These are phyloP conservation scores for Condylura cristata DNA, from an alignment of 2,113 vertebrate species.

Conservation along the genomic window DNA sequence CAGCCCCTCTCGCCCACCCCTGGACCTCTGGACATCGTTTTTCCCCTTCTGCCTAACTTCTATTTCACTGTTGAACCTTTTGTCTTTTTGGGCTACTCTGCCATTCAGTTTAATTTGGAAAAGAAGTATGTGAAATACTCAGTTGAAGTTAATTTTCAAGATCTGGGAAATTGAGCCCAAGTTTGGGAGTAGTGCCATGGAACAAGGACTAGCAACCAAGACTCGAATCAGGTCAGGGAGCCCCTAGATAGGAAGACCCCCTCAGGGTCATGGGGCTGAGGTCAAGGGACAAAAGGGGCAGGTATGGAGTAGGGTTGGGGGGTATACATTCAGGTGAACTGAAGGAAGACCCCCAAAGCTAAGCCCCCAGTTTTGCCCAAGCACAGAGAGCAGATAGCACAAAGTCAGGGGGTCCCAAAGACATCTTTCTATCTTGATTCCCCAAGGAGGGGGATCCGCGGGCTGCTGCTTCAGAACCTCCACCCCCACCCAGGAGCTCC, in stretches of 20 bases:
- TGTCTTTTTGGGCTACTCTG: conserved; percentile 16
- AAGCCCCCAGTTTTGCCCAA: neutral
- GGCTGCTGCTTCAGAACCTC: neutral
- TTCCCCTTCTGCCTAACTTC: conserved; percentile 47
- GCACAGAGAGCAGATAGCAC: too few relatives aligned
- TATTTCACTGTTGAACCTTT: conserved; percentile 32
- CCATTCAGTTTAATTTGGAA: conserved; percentile 58
- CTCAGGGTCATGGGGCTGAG: neutral
- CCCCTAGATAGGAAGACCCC: neutral
- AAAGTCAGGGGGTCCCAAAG: neutral
- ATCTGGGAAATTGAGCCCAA: neutral
- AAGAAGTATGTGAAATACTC: conserved; percentile 24
- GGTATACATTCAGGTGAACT: neutral
- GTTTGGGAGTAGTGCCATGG: neutral
- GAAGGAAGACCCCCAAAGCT: neutral
- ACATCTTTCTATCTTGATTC: neutral
- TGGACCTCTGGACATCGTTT: neutral
- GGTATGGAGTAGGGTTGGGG: neutral
- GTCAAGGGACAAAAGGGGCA: neutral
- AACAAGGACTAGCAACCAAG: neutral
- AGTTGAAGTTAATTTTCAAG: conserved; percentile 2
- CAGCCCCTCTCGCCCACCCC: neutral
- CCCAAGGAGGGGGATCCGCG: neutral
- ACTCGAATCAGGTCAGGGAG: accelerated
- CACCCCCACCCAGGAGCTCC: neutral